Conservation (phyloP, 2,797 vertebrate genomes). For the Leptodactylus fallax region DNA sequence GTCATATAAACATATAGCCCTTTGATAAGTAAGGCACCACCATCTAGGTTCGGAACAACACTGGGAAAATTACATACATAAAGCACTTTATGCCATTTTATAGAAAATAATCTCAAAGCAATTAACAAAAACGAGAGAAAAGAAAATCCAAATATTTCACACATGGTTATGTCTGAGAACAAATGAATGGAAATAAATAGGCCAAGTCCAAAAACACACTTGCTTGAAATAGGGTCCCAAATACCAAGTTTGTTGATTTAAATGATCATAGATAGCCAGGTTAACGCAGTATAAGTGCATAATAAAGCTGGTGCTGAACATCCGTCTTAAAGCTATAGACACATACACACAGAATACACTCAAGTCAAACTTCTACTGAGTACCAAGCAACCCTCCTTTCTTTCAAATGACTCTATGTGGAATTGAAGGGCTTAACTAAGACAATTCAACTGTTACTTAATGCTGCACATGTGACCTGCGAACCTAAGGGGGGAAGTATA, state of each 20-base stretch:
- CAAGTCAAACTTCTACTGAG: conserved; percentile 22
- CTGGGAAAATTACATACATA: conserved; percentile 28
- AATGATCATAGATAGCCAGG: conserved; percentile 13
- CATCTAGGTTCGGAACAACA: conserved; percentile 15
- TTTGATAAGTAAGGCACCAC: conserved; percentile 29
- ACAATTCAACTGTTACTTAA: neutral
- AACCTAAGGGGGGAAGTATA: neutral
- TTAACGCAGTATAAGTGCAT: conserved; percentile 35
- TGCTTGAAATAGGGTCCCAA: conserved; percentile 31
- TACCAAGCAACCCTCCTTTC: neutral
- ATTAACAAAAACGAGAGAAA: neutral
- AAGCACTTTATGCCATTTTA: conserved; percentile 45
- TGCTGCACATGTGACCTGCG: neutral
- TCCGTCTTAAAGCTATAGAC: conserved; percentile 7
- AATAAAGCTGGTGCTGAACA: conserved; percentile 27
- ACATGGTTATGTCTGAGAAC: neutral
- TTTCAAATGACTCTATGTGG: neutral
- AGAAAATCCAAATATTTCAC: conserved; percentile 8
- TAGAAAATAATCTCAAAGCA: conserved; percentile 39
- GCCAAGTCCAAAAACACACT: neutral
- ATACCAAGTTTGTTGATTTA: conserved; percentile 37
- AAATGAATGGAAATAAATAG: conserved; percentile 27
- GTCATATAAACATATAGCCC: neutral
- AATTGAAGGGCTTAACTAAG: neutral
- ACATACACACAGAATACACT: neutral